These are phyloP conservation scores for Pagrus major DNA, from an alignment of 2,113 vertebrate species.

Conservation along the genomic window DNA sequence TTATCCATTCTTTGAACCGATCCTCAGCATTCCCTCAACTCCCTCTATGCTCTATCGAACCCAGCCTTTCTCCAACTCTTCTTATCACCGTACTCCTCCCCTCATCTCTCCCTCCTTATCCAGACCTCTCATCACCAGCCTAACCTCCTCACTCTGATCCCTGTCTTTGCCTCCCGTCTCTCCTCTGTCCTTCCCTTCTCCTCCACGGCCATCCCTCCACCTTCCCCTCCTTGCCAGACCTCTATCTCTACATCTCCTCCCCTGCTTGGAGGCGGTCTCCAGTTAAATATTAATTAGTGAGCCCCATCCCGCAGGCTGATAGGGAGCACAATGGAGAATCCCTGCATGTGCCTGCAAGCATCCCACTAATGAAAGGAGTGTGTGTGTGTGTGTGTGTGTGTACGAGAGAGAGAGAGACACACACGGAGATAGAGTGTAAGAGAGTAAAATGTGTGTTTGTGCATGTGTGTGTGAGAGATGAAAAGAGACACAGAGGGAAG, in stretches of 20 bases:
- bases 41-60: conserved; percentile 24
- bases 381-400: conserved; percentile 34
- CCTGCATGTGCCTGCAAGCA: conserved; percentile 74
- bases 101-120: conserved; percentile 50
- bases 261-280: conserved; percentile 70
- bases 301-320: conserved; percentile 76
- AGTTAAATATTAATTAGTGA: conserved; percentile 84
- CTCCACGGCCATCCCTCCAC: conserved; percentile 42
- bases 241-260: conserved; percentile 67
- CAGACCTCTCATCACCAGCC: conserved; percentile 54
- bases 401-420: conserved; percentile 32
- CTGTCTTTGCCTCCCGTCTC: conserved; percentile 13
- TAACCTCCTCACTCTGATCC: conserved; percentile 53
- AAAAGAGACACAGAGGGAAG: conserved; percentile 53
- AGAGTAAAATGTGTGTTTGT: conserved; percentile 6
- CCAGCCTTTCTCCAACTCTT: conserved; percentile 46
- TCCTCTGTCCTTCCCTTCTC: conserved; percentile 28
- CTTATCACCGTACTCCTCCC: conserved; percentile 47
- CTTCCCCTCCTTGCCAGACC: conserved; percentile 35
- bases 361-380: conserved; percentile 71
- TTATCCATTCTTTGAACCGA: conserved; percentile 12
- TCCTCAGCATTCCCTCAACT: background rate
- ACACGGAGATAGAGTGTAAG: conserved; percentile 5
- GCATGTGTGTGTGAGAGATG: conserved; percentile 36
- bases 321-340: conserved; percentile 79